Evolutionary conservation across 2,113 vertebrate genomes (phyloP).

Genomic region (Macquaria australasica): DNA sequence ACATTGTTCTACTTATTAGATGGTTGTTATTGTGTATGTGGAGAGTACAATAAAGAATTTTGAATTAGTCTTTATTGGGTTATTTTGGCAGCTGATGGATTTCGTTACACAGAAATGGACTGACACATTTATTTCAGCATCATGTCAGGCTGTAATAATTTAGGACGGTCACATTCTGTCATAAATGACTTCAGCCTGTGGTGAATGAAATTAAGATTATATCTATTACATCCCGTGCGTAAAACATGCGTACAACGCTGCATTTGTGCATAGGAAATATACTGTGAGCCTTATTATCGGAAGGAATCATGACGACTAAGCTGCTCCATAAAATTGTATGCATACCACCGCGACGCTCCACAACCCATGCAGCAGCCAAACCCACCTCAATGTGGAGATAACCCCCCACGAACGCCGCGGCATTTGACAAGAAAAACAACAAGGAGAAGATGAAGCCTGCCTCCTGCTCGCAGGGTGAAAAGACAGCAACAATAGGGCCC

Average conservation of each 20-base stretch:
- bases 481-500: conserved; percentile 59
- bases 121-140: background rate
- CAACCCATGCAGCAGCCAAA: background rate
- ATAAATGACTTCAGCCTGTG: background rate
- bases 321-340: background rate
- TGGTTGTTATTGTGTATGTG: background rate
- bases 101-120: background rate
- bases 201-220: background rate
- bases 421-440: conserved; percentile 49
- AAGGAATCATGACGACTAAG: background rate
- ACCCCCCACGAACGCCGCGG: conserved; percentile 19
- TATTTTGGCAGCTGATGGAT: conserved; percentile 13
- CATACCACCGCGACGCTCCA: background rate
- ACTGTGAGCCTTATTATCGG: background rate
- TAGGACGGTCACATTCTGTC: background rate
- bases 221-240: background rate
- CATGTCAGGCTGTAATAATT: background rate
- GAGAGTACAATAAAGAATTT: background rate
- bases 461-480: conserved; percentile 33
- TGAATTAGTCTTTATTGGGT: conserved; percentile 17
- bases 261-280: background rate
- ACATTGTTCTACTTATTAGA: background rate
- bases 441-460: conserved; percentile 47
- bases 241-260: background rate
- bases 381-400: conserved; percentile 54